Evolutionary conservation across 2,888 invertebrate species (phyloP).

Genomic region (Lycaena phlaeas): DNA sequence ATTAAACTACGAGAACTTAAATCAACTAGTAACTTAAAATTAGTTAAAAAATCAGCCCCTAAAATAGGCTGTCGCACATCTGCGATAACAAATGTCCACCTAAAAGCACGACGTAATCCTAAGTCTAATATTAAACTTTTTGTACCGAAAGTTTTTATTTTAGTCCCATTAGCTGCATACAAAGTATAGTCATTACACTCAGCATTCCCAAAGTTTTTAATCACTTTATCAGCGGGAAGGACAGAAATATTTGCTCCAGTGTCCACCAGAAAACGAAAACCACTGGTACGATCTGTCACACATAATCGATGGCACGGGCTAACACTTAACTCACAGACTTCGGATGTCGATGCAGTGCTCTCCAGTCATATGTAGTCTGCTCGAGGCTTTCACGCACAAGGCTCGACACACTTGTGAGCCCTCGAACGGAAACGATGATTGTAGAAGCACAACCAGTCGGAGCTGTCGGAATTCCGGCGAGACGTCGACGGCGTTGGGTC

Average conservation of each 20-base stretch:
- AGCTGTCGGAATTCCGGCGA: too few relatives aligned
- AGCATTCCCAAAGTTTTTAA: background rate
- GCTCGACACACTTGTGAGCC: conserved; percentile 10
- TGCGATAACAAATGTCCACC: background rate
- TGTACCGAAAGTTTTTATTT: conserved; percentile 1
- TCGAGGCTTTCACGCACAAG: conserved; percentile 8
- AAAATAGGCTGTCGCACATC: conserved; percentile 2
- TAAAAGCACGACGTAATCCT: background rate
- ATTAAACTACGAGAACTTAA: background rate
- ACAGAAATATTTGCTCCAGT: conserved; percentile 8
- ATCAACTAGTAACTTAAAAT: conserved; percentile 8
- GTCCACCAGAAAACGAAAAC: background rate
- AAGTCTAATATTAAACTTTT: conserved; percentile 2
- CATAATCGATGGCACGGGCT: background rate
- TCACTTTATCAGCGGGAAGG: background rate
- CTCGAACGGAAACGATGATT: conserved; percentile 8
- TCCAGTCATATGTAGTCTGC: background rate
- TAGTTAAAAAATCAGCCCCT: conserved; percentile 7
- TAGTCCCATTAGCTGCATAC: conserved; percentile 11
- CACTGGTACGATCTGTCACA: background rate
- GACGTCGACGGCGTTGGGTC: too few relatives aligned
- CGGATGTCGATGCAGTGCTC: background rate
- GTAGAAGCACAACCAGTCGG: conserved; percentile 11
- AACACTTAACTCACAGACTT: background rate
- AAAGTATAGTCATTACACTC: background rate